Conservation (phyloP, 2,888 invertebrate species). For the Antitype chi region DNA sequence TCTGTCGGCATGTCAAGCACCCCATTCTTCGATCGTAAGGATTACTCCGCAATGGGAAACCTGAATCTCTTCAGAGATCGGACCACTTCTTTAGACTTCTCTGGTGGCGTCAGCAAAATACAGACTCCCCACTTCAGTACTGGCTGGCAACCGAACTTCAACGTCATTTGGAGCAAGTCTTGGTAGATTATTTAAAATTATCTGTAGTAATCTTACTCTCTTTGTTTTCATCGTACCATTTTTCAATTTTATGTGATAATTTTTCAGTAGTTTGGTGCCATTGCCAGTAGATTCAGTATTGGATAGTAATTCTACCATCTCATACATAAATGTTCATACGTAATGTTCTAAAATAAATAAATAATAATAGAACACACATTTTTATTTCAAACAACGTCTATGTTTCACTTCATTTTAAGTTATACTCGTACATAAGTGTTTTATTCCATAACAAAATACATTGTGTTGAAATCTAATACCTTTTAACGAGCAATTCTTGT, state of each 20-base stretch:
- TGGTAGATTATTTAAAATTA: constrained; percentile 36
- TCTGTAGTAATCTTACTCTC: background rate
- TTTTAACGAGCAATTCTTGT: no score
- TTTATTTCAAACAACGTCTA: background rate
- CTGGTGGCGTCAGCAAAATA: constrained; percentile 48
- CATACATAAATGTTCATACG: background rate
- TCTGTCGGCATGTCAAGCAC: constrained; percentile 59
- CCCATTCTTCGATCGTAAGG: constrained; percentile 62
- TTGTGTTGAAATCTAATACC: no score
- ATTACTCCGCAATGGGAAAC: constrained; percentile 60
- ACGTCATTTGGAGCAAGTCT: constrained; percentile 41
- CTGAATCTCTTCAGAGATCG: constrained; percentile 54
- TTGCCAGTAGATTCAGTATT: background rate
- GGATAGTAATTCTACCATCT: no score
- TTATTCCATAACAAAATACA: no score
- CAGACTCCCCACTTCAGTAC: constrained; percentile 61
- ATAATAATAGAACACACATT: background rate
- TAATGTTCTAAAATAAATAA: background rate
- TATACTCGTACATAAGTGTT: no score
- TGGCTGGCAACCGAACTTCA: constrained; percentile 61
- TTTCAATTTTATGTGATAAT: background rate
- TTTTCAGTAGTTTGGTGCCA: background rate
- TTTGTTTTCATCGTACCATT: background rate
- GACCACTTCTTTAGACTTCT: constrained; percentile 22
- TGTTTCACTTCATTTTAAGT: background rate